These are phyloP conservation scores for Gisinianus flammeolus DNA, from an alignment of 2,888 invertebrate species.

Conservation along the genomic window DNA sequence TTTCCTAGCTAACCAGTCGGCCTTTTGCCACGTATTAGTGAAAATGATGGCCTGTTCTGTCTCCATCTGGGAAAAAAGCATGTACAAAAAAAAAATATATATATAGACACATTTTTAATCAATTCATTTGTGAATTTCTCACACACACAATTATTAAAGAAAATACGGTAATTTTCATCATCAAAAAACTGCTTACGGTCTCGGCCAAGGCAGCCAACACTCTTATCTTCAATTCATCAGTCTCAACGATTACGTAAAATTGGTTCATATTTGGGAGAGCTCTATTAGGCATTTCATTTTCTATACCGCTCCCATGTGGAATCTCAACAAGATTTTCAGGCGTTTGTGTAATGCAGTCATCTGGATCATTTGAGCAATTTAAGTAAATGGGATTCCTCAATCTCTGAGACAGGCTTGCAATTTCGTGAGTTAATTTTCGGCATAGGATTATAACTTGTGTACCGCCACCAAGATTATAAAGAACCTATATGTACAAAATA, in stretches of 20 bases:
- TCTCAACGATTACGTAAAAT: constrained; percentile 42
- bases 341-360: background rate
- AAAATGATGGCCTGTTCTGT: constrained; percentile 49
- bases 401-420: constrained; percentile 12
- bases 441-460: constrained; percentile 24
- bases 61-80: too few species aligned
- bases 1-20: constrained; percentile 46
- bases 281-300: constrained; percentile 23
- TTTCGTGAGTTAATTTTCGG: background rate
- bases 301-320: constrained; percentile 22
- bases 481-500: constrained; percentile 20
- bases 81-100: too few species aligned
- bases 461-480: constrained; percentile 21
- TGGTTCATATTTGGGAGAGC: constrained; percentile 38
- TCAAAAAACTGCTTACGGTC: too few species aligned
- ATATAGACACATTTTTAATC: too few species aligned
- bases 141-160: too few species aligned
- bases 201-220: constrained; percentile 41
- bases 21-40: constrained; percentile 42
- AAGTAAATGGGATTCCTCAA: constrained; percentile 28
- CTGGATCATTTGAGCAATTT: constrained; percentile 10
- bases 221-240: constrained; percentile 43
- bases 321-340: background rate
- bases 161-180: too few species aligned
- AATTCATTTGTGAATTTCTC: too few species aligned